Evolutionary conservation across 2,888 invertebrate genomes (phyloP), one percentile per base, ranked within the genome.

Genomic region (Caenorhabditis afra): DNA sequence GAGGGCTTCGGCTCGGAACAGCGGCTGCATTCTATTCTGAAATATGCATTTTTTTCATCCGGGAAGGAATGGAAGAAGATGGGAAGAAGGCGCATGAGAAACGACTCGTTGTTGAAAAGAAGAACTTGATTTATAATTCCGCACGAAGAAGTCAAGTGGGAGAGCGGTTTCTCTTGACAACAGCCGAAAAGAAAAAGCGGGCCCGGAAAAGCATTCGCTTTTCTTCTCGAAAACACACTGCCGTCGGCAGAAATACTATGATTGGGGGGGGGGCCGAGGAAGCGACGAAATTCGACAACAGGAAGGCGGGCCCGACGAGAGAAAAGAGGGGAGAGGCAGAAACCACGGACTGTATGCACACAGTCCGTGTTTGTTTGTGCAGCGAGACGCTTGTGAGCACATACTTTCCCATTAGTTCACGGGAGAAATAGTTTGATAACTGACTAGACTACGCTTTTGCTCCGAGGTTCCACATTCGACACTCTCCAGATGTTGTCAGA

Each of bases 371-470:
- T 53, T 70, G 61, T 67, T 67, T 58, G 52, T 18, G 12, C 41
- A 50, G 44, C 59, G 44, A 47, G 3, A 23, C 22, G 53, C n/a
- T 45, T 22, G 23, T 44, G 57, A 39, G 49, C 11, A 37, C 35
- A 18, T 37, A 14, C 52, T 68, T 61, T 53, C 52, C 35, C 29
- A 53, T 16, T 44, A 55, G 45, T 53, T 70, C 53, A 68, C 53
- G 53, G 55, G 49, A 62, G 45, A n/a, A n/a, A n/a, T n/a, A 55
- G 61, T 29, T 18, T 49, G 53, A 47, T 65, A 50, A 65, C 10
- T 29, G 14, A 64, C 71, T 71, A 71, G 61, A 71, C 62, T 71
- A 71, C 62, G 41, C 71, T 64, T 71, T 64, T 71, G 71, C 71
- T 62, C 12, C 57, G 44, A 16, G 55, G 22, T 41, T 71, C 62